Base-by-base conservation (phyloP, 2,113 vertebrate genomes). In the Alosa alosa region DNA sequence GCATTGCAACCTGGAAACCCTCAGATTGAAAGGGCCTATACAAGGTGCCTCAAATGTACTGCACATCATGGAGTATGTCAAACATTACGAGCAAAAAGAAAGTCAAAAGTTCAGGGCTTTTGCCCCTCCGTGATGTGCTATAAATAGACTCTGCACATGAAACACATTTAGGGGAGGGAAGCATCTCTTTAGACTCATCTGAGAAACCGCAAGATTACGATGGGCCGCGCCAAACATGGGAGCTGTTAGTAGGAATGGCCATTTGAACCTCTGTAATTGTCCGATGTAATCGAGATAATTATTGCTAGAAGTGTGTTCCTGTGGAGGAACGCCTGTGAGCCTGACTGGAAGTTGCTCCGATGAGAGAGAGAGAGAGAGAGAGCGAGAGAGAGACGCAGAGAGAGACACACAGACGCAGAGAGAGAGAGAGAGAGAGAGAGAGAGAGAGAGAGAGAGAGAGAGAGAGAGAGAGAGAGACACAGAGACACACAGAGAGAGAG, bases 241-340 rank as follows among this genome's bases (percentile, higher is more conserved):
- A 52, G 60, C 50, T 55, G 41, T 47, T 55, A 68, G 83, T 22
- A 64, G 82, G 84, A 84, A 81, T 41, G 25, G 36, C 60, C 36
- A 60, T 82, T 82, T 86, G 60, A 87, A 82, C 60, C 50, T 85
- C 81, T 81, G 86, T 87, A 91, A 84, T 78, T 57, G 81, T 82
- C 25, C 6, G 72, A 78, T 86, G 83, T 84, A 85, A 86, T 89
- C 60, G 86, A 81, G 46, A 81, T 89, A 88, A 89, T 85, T 87
- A 85, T 64, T 13, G 82, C 84, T 86, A 46, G 50, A 57, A 84
- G 84, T 31, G 36, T 88, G 86, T 60, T 87, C 85, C 78, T 13
- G 4, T 44, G 78, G 81, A 50, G 39, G 47, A 85, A 83, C 64
- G 36, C 55, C 83, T 86, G 82, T 82, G 84, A 81, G 81, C 64